Evolutionary conservation across 1,140 invertebrate genomes (phyloP).

Genomic region (Eupeodes corollae): DNA sequence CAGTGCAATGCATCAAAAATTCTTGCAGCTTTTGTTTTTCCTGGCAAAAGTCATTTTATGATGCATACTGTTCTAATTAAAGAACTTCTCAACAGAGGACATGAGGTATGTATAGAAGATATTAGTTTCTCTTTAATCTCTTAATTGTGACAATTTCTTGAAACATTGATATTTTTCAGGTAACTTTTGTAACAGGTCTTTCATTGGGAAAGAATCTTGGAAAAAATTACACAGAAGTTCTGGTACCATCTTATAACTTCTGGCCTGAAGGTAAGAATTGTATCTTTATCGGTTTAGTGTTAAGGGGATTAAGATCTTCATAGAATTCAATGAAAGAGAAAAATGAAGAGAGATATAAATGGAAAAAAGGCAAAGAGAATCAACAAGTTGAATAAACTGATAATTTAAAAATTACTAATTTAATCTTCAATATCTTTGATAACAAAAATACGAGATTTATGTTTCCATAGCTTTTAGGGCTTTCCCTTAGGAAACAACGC

Average conservation of each 20-base stretch:
- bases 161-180: not conserved
- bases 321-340: too few relatives aligned
- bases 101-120: slow-evolving; percentile 12
- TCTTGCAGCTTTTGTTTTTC: slow-evolving; percentile 25
- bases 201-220: slow-evolving; percentile 22
- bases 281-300: too few relatives aligned
- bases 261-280: slow-evolving; percentile 20
- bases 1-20: slow-evolving; percentile 6
- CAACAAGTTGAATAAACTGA: too few relatives aligned
- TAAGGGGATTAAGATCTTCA: too few relatives aligned
- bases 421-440: too few relatives aligned
- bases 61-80: slow-evolving; percentile 23
- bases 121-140: not conserved
- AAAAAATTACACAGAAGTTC: slow-evolving; percentile 21
- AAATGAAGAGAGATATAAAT: too few relatives aligned
- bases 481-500: too few relatives aligned
- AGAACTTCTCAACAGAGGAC: slow-evolving; percentile 19
- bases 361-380: too few relatives aligned
- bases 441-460: too few relatives aligned
- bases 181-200: slow-evolving; percentile 24
- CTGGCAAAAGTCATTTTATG: slow-evolving; percentile 29
- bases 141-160: not conserved
- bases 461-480: too few relatives aligned
- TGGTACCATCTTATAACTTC: slow-evolving; percentile 14
- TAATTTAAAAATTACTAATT: too few relatives aligned